Evolutionary conservation across 2,888 invertebrate genomes (phyloP).

Genomic region (Synergus itoensis): DNA sequence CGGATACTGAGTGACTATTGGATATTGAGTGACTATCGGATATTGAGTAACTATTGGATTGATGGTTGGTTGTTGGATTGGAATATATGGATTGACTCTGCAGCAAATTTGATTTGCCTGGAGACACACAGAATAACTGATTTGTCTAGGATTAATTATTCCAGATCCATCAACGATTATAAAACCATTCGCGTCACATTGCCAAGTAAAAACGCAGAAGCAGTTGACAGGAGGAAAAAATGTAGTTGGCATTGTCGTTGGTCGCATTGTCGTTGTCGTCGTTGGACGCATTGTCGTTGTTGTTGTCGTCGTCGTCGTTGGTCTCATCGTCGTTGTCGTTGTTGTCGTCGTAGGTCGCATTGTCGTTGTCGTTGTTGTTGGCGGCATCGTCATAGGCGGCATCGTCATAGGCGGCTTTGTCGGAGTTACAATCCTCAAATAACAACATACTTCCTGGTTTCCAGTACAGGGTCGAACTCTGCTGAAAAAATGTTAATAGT

Average conservation of each 20-base stretch:
- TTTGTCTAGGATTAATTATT: constrained; percentile 56
- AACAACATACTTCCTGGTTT: constrained; percentile 79
- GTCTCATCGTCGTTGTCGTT: constrained; percentile 40
- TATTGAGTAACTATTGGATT: neutral
- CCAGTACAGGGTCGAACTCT: constrained; percentile 76
- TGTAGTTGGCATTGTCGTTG: constrained; percentile 45
- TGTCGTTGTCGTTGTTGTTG: constrained; percentile 47
- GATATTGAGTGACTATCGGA: neutral
- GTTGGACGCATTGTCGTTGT: constrained; percentile 43
- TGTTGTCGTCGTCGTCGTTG: constrained; percentile 51
- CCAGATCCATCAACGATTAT: neutral
- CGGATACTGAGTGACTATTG: neutral
- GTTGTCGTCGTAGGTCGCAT: constrained; percentile 48
- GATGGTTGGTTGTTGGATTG: neutral
- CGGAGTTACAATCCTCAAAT: constrained; percentile 54
- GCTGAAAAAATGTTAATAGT: constrained; percentile 50
- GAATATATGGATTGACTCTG: constrained; percentile 45
- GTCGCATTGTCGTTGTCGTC: constrained; percentile 39
- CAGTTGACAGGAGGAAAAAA: constrained; percentile 49
- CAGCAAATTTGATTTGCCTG: constrained; percentile 65
- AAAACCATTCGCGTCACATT: constrained; percentile 47
- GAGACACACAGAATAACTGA: constrained; percentile 52
- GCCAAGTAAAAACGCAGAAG: constrained; percentile 48
- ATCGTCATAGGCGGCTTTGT: constrained; percentile 52
- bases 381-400: constrained; percentile 53